These are phyloP conservation scores for Pterobdella sp. DNA, from an alignment of 2,888 invertebrate genomes.

Conservation along the genomic window DNA sequence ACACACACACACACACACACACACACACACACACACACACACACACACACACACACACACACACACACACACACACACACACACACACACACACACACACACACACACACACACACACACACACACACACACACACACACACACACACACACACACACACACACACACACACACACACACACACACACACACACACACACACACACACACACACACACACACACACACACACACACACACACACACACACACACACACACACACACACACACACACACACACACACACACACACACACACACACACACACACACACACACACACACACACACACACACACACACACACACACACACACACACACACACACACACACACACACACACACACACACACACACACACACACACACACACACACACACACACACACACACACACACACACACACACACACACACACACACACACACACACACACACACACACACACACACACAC, in stretches of 20 bases:
- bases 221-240: background rate
- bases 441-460: background rate
- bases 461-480: background rate
- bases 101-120: constrained; percentile 18
- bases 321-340: background rate
- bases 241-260: background rate
- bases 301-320: background rate
- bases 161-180: constrained; percentile 20
- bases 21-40: constrained; percentile 15
- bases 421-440: background rate
- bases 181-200: constrained; percentile 20
- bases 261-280: background rate
- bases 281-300: background rate
- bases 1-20: constrained; percentile 18
- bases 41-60: constrained; percentile 14
- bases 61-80: constrained; percentile 18
- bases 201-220: constrained; percentile 20
- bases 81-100: constrained; percentile 18
- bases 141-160: constrained; percentile 18
- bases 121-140: constrained; percentile 17
- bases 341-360: background rate
- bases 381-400: background rate
- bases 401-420: background rate
- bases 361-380: background rate
- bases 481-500: constrained; percentile 9